Percentiles rank a stretch among this genome's conserved stretches.
phyloP scores from a whole-genome alignment of 2,797 vertebrate genomes.

The Lates japonicus region DNA sequence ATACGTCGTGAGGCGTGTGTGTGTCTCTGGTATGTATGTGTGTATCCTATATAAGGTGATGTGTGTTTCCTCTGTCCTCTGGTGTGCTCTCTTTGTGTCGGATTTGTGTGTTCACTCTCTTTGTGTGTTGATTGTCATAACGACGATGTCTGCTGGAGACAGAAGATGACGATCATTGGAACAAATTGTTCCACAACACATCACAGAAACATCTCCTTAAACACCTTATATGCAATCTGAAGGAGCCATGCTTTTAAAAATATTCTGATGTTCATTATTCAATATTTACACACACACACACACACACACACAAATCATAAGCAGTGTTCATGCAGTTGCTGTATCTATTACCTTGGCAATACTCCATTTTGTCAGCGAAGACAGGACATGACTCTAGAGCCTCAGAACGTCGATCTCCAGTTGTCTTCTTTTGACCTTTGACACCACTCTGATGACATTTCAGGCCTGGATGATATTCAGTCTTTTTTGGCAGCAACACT shows the following conservation, averaged over 20 bases:
- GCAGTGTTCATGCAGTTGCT: neutral
- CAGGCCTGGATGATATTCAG: neutral
- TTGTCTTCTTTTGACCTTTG: constrained; percentile 26
- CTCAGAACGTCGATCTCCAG: constrained; percentile 17
- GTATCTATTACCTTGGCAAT: constrained; percentile 63
- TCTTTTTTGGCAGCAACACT: constrained; percentile 30
- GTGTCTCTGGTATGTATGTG: constrained; percentile 8
- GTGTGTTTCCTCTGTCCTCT: constrained; percentile 6
- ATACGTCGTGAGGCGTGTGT: neutral
- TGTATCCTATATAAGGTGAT: neutral
- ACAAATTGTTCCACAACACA: neutral
- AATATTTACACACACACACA: neutral
- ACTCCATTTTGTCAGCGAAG: constrained; percentile 53
- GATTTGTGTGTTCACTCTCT: neutral
- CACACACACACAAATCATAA: neutral
- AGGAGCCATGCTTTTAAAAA: neutral
- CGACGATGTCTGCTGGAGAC: constrained; percentile 47
- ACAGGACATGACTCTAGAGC: constrained; percentile 62
- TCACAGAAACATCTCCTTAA: neutral
- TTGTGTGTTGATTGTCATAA: constrained; percentile 8
- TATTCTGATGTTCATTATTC: neutral
- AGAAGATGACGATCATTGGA: constrained; percentile 10
- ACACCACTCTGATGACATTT: neutral
- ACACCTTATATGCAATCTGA: neutral
- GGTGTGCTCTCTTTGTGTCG: constrained; percentile 4